These are phyloP conservation scores for Andrena bucephala DNA, from an alignment of 2,888 invertebrate species.

Conservation along the genomic window DNA sequence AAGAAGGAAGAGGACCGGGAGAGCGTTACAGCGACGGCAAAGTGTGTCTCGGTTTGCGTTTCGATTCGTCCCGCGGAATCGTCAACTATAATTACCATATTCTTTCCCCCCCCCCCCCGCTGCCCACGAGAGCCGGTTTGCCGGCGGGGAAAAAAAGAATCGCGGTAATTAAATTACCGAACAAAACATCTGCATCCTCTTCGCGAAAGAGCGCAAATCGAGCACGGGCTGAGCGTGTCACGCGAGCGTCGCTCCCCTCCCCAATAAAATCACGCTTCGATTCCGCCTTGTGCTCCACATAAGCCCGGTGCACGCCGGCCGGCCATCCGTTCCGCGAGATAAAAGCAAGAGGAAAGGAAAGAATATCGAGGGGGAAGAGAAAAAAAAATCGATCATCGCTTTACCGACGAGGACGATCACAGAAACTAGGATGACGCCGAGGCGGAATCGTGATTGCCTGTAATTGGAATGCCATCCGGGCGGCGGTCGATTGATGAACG, in stretches of 20 bases:
- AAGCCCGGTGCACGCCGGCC: conserved; percentile 5
- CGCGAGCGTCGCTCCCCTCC: conserved; percentile 33
- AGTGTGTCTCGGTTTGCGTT: neutral
- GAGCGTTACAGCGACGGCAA: neutral
- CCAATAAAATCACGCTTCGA: conserved; percentile 53
- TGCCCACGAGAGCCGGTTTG: conserved; percentile 50
- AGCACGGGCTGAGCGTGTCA: conserved; percentile 40
- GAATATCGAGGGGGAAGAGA: neutral
- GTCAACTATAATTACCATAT: conserved; percentile 50
- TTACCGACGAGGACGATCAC: conserved; percentile 21
- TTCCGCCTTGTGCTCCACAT: conserved; percentile 58
- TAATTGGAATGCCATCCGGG: conserved; percentile 67
- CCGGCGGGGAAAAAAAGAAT: conserved; percentile 27
- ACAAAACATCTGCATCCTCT: conserved; percentile 57
- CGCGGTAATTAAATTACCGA: conserved; percentile 59
- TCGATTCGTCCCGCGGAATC: conserved; percentile 35
- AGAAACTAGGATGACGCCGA: conserved; percentile 58
- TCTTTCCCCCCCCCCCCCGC: conserved; percentile 30
- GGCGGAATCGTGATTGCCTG: conserved; percentile 56
- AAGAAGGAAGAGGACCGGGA: neutral
- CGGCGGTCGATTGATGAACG: conserved; percentile 62
- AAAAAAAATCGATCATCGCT: conserved; percentile 26
- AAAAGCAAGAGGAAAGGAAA: neutral
- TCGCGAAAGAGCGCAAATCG: conserved; percentile 29
- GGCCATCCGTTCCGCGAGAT: neutral